Evolutionary conservation across 2,113 vertebrate species (phyloP), one percentile per base, ranked within the genome.

Genomic region (Thamnaconus septentrionalis): DNA sequence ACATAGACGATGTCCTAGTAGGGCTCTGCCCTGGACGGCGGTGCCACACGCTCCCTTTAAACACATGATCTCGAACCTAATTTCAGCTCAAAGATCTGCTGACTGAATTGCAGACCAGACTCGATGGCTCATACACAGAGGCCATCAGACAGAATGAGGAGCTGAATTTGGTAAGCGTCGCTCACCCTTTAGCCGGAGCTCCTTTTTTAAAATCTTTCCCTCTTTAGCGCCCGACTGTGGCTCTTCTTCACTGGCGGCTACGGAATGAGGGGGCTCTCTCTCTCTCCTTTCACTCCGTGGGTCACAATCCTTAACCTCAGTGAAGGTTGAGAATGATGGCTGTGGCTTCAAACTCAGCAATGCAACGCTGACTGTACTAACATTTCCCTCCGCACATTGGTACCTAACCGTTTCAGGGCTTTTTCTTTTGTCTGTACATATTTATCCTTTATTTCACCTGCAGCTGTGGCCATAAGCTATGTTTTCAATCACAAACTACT

Each of bases 31-130:
- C 71, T 66, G 44, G 54, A 72, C 61, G 8, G 3, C 9, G 42
- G 42, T 45, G 57, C 59, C 49, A 55, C 59, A 66, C 54, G 59
- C 54, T 10, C n/a, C 72, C 66, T 70, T 81, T 89, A 87, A 90
- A 89, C 79, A 61, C 77, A 62, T 71, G 57, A 75, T 98, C 86
- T 96, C 92, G 76, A 94, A 96, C 94, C 96, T 95, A 92, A 93
- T 99, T 99, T 93, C 97, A 99, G 97, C 96, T 99, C 90, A 98
- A 96, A 98, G 97, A 97, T 95, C 96, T 99, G 88, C 96, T 99
- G 97, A 98, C 96, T 93, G 96, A 99, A 89, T 95, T 99, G 94
- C 96, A 95, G 94, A 96, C 94, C 96, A 98, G 96, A 90, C 96
- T 98, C 90, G 94, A 98, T 92, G 97, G 95, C 92, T 98, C 96